Evolutionary conservation across 2,113 vertebrate species (phyloP), one percentile per base, ranked within the genome.

Genomic region (Chiloscyllium plagiosum): DNA sequence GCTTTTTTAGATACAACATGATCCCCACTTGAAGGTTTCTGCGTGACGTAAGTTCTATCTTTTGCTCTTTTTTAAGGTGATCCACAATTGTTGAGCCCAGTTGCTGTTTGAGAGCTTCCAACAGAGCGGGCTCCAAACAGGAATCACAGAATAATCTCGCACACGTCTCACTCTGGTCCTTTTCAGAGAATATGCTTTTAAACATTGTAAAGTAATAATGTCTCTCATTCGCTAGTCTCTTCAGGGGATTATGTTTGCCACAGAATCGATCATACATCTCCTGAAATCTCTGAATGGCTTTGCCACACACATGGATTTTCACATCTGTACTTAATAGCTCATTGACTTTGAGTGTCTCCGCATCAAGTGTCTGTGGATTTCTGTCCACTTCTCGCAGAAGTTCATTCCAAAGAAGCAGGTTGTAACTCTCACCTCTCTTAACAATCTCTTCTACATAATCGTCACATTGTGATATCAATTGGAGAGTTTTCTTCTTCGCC

Each of bases 1-100:
- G 24, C 37, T 87, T 61, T 80, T 56, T 52, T 42, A 96, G 33
- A 96, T 96, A 8, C n/a, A 96, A 47, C 61, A 96, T 72, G 33
- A 96, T 33, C 2, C 69, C 95, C 70, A 96, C 42, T 76, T 96
- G 95, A 0, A 96, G 42, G 78, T 89, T 80, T 52, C 56, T 96
- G 37, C 37, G 95, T 2, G 72, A 83, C 1, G 24, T 29, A 22
- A 96, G 65, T 86, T 29, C 80, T 3, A 12, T 12, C 13, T 37
- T 65, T 42, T 19, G 33, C 22, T 26, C 22, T 10, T 61, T 65
- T 42, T 24, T 96, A 26, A 89, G 65, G 13, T 85, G 12, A 42
- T 10, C 56, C 29, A 22, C 95, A 50, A 96, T 96, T 1, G 42
- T 42, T 22, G 13, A 15, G 24, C 95, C 95, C 42, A 96, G 29